Percentiles rank a stretch among this genome's conserved stretches.
phyloP scores from a whole-genome alignment of 2,888 invertebrate species.

The Flabesymbios commensalis region DNA sequence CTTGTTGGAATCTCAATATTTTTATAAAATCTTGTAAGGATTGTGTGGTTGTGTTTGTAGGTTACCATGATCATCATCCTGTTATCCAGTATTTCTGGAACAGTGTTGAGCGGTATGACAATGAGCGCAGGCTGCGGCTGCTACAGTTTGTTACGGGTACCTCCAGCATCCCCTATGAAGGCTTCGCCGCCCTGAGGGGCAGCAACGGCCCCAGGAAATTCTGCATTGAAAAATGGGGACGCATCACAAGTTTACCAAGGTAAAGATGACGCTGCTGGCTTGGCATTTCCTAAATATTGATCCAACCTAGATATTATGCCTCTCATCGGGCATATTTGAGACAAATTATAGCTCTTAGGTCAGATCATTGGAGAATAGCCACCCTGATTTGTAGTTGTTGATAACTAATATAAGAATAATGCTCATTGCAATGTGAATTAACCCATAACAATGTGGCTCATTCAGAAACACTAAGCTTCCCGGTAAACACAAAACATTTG shows the following conservation, averaged over 20 bases:
- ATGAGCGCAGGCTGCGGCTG: slow-evolving; percentile 88
- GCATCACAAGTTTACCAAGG: slow-evolving; percentile 89
- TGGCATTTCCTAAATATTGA: background rate
- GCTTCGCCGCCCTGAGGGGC: slow-evolving; percentile 91
- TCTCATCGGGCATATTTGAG: background rate
- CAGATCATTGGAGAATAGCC: too few species aligned
- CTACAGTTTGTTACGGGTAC: slow-evolving; percentile 95
- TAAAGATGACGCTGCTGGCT: slow-evolving; percentile 51
- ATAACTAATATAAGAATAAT: too few species aligned
- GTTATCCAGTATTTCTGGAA: slow-evolving; percentile 98
- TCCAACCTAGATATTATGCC: background rate
- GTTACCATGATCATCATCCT: slow-evolving; percentile 92
- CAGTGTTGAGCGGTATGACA: slow-evolving; percentile 88
- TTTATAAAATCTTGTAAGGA: too few species aligned
- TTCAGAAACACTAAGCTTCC: too few species aligned
- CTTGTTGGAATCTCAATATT: too few species aligned
- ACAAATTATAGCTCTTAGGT: too few species aligned
- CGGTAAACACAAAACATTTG: too few species aligned
- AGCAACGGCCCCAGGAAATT: slow-evolving; percentile 94
- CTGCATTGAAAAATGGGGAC: slow-evolving; percentile 97
- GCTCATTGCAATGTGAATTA: too few species aligned
- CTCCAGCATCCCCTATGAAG: slow-evolving; percentile 96
- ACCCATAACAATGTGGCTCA: too few species aligned
- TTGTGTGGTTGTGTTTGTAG: slow-evolving; percentile 61
- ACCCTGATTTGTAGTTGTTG: too few species aligned